Evolutionary conservation across 1,140 invertebrate species (phyloP), one percentile per base, ranked within the genome.

Genomic region (Papilio aristodemus): DNA sequence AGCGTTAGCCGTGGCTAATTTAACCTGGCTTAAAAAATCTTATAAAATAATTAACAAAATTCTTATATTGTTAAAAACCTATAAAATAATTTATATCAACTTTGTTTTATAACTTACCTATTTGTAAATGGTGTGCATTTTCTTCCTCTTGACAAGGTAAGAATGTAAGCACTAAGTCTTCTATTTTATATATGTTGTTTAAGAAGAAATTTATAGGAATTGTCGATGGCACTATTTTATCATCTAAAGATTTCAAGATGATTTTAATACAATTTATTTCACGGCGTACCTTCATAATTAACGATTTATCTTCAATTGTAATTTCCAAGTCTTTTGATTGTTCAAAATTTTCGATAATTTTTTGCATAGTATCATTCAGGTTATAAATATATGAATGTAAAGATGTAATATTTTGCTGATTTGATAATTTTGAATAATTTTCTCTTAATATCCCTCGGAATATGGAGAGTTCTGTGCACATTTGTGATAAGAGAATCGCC

Each of bases 401-500:
- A 22, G 46, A 22, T 11, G 19, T 4, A 9, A 11, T 19, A 3
- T 10, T 22, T 22, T 54, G 14, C 14, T 43, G 14, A n/a, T 6
- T n/a, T 4, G n/a, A 17, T 43, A n/a, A 7, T 43, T 43, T 43
- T 4, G n/a, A 5, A 19, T 54, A 1, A 22, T 4, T 25, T 67
- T 73, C 74, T 38, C 41, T 62, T 11, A 88, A 19, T 66, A 86
- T 74, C 68, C 46, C 76, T 27, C 81, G 72, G 11, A 88, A 57
- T n/a, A 54, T 71, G 72, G 81, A 71, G 5, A 85, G 66, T 14
- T 19, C 27, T 60, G 59, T 46, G 14, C 37, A 27, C 14, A 58
- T 43, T n/a, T 58, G 25, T 50, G 41, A 14, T 17, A 66, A 64
- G 43, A 25, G 13, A 39, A 37, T 64, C 39, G 25, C 7, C 9